Base-by-base conservation (phyloP, 1,140 invertebrate species). In the Papilio polyxenes region DNA sequence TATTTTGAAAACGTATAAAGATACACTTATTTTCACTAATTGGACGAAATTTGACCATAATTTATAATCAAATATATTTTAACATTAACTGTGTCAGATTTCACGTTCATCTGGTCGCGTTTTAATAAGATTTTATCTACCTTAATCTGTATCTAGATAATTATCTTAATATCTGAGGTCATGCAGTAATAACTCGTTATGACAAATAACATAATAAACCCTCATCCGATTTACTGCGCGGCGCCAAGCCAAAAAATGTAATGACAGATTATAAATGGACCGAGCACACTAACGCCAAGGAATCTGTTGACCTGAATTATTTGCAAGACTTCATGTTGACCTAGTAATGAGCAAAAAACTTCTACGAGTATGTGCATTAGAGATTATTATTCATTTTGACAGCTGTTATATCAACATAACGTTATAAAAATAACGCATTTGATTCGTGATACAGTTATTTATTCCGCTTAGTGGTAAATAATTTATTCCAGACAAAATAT, bases 311-410 rank as follows among this genome's bases (percentile, higher is more conserved):
- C 75, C 75, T 77, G 20, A 31, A 77, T 77, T 53, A 77, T 77
- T 75, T 75, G 75, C 75, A 77, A 53, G 48, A 77, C 74, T 75
- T 49, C 17, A 75, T n/a, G 75, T 77, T 53, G 75, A 77, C 75
- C 75, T 77, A 53, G 48, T 48, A 48, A 48, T 48, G 44, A 20
- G 15, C 9, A 17, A 74, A 72, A 74, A 48, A 75, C 37, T 37
- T 37, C 31, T 72, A 31, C 23, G 23, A 31, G 23, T 31, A 37
- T 20, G 10, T 72, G 31, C 31, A 13, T 72, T 17, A 37, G 23
- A 37, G 31, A 23, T 69, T 15, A 72, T 72, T 72, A 72, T 72
- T 72, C 23, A 77, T 56, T 77, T 77, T 56, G 75, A 77, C 75
- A 53, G n/a, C 23, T 15, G 49, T 51, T 51, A 77, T 53, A 53